phyloP scores from a whole-genome alignment of 2,888 invertebrate species.

The Drosophila buzzatii region DNA sequence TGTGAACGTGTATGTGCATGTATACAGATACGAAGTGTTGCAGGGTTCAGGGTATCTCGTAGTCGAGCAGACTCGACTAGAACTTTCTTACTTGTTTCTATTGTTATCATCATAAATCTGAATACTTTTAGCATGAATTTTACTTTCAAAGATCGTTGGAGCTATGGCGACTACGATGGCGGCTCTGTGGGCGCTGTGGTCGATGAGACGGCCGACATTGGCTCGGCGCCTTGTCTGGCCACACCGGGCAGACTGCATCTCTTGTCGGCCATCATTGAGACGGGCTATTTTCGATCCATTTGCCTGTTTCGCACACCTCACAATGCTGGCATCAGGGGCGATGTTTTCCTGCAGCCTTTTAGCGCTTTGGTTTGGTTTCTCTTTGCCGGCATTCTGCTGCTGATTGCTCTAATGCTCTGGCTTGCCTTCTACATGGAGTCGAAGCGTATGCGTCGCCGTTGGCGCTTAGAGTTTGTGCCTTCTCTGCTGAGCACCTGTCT shows the following conservation, averaged over 20 bases:
- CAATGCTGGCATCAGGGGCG: slow-evolving; percentile 86
- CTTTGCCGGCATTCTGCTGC: slow-evolving; percentile 82
- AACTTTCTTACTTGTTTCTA: too few species aligned
- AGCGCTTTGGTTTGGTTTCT: slow-evolving; percentile 86
- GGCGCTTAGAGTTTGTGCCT: slow-evolving; percentile 65
- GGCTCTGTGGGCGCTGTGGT: slow-evolving; percentile 78
- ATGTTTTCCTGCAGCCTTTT: slow-evolving; percentile 87
- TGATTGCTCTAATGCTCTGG: slow-evolving; percentile 82
- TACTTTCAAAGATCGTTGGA: slow-evolving; percentile 73
- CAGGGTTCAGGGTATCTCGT: too few species aligned
- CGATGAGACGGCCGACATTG: slow-evolving; percentile 68
- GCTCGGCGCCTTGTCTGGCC: slow-evolving; percentile 63
- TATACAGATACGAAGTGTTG: too few species aligned
- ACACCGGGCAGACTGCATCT: slow-evolving; percentile 58
- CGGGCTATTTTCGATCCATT: slow-evolving; percentile 82
- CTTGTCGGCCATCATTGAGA: slow-evolving; percentile 60
- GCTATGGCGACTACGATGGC: slow-evolving; percentile 66
- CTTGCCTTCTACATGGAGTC: slow-evolving; percentile 79
- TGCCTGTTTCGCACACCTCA: slow-evolving; percentile 88
- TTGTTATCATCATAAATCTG: neutral
- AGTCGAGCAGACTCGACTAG: too few species aligned
- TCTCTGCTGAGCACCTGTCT: slow-evolving; percentile 80
- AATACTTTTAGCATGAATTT: slow-evolving; percentile 60
- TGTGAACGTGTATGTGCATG: too few species aligned
- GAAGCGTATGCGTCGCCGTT: slow-evolving; percentile 39